Percentiles rank a stretch among this genome's conserved stretches.
Evolutionary conservation across 2,888 invertebrate genomes (phyloP).

Genomic region (Limnephilus lunatus): DNA sequence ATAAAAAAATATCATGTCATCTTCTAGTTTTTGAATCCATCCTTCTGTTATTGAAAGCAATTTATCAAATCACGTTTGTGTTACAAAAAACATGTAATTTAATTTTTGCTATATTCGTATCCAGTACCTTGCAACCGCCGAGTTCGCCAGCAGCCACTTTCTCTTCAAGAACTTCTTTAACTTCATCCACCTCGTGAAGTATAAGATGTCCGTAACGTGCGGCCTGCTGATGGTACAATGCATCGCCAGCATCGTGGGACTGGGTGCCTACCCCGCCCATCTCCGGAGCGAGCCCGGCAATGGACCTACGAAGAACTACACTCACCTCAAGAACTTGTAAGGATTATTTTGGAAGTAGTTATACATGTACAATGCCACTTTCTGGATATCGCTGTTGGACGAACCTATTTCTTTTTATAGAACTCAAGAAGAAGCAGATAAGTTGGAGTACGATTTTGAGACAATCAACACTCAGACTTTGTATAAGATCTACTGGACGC

Average conservation of each 20-base stretch:
- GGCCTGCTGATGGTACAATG: conserved; percentile 81
- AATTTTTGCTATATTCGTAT: too few relatives aligned
- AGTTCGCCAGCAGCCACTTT: conserved; percentile 46
- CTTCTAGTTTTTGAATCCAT: too few relatives aligned
- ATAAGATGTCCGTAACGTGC: conserved; percentile 41
- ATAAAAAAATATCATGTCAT: too few relatives aligned
- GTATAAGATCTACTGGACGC: conserved; percentile 83
- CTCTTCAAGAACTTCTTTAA: conserved; percentile 43
- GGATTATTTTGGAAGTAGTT: background rate
- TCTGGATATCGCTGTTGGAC: background rate
- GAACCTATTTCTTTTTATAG: conserved; percentile 19
- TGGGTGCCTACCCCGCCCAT: conserved; percentile 8
- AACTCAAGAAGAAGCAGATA: conserved; percentile 69
- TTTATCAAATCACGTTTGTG: too few relatives aligned
- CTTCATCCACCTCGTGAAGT: conserved; percentile 36
- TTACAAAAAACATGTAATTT: too few relatives aligned
- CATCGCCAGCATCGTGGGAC: conserved; percentile 75
- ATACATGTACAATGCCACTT: background rate
- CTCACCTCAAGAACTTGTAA: conserved; percentile 38
- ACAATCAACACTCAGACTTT: conserved; percentile 86
- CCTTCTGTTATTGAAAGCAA: too few relatives aligned
- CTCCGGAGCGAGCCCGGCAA: background rate
- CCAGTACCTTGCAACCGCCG: conserved; percentile 40
- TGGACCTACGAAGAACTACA: conserved; percentile 17
- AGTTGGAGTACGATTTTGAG: conserved; percentile 79